Evolutionary conservation across 2,888 invertebrate species (phyloP), one percentile per base, ranked within the genome.

Genomic region (Dolomedes plantarius): DNA sequence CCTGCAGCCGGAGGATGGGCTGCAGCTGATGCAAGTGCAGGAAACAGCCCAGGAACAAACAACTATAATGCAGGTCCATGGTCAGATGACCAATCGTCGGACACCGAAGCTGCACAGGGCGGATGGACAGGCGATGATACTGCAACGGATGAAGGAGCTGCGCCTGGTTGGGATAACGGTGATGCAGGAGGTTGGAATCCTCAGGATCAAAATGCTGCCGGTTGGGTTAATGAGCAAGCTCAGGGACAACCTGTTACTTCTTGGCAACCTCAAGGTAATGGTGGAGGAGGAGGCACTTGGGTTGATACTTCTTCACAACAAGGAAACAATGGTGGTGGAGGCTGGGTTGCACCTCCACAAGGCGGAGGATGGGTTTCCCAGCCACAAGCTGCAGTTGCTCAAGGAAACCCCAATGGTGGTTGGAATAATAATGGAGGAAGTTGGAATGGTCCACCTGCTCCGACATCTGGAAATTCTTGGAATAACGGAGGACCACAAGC

Each of bases 141-240:
- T 16, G 36, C 62, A 1, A 19, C 68, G 1, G 39, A 67, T 11
- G 19, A 74, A 7, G 64, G 64, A n/a, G 32, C 68, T 6, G 64
- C 31, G n/a, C 72, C 16, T 1, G 77, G 71, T 2, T 76, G 76
- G 72, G 16, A 31, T 64, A 74, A 64, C 41, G 65, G 23, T 23
- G 29, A 69, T 5, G 16, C 39, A n/a, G 50, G 46, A 23, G 67
- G 28, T 28, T 83, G 83, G 83, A 39, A 27, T 29, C 7, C 32
- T 16, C 67, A 19, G 67, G 27, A n/a, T 36, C 28, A 19, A 39
- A 65, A 64, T 16, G 32, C 62, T 1, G 67, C 29, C n/a, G 72
- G 65, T n/a, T 83, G 76, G 77, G 27, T 16, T 13, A 73, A 77
- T 41, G 72, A 36, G 16, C 72, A 72, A 31, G 64, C 71, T 50